Conservation (phyloP, 2,888 invertebrate genomes). For the Tridacna gigas region DNA sequence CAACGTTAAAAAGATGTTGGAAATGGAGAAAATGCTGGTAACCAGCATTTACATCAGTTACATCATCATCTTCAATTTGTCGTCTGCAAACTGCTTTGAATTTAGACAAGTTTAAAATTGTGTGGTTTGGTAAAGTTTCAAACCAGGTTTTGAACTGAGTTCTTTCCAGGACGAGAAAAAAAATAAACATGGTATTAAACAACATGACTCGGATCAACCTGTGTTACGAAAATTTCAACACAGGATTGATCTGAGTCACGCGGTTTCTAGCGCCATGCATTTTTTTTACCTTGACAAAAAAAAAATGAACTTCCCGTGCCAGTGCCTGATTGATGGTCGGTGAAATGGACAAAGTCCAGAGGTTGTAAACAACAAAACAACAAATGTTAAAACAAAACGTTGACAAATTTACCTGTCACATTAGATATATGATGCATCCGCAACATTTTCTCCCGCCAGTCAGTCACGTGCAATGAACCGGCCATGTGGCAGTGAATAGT, state of each 20-base stretch:
- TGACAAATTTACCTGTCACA: slow-evolving; percentile 5
- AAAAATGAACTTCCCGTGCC: not conserved
- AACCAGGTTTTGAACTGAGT: no score
- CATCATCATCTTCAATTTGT: not conserved
- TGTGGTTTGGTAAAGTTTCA: no score
- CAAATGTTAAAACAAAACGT: slow-evolving; percentile 6
- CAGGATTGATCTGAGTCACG: no score
- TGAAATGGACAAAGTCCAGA: not conserved
- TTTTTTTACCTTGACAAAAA: not conserved
- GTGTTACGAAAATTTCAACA: no score
- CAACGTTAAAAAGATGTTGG: not conserved
- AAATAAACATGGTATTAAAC: no score
- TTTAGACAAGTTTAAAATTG: no score
- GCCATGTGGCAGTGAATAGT: not conserved
- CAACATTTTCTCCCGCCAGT: slow-evolving; percentile 3
- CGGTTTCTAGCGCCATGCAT: no score
- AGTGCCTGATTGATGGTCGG: slow-evolving; percentile 1
- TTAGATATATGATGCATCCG: not conserved
- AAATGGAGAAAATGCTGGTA: not conserved
- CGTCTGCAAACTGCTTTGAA: not conserved
- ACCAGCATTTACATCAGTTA: not conserved
- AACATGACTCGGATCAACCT: no score
- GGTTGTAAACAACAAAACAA: slow-evolving; percentile 8
- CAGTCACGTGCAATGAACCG: not conserved
- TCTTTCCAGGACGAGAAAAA: no score